These are phyloP conservation scores for Sphyrna mokarran DNA, from an alignment of 2,113 vertebrate genomes.

Conservation along the genomic window DNA sequence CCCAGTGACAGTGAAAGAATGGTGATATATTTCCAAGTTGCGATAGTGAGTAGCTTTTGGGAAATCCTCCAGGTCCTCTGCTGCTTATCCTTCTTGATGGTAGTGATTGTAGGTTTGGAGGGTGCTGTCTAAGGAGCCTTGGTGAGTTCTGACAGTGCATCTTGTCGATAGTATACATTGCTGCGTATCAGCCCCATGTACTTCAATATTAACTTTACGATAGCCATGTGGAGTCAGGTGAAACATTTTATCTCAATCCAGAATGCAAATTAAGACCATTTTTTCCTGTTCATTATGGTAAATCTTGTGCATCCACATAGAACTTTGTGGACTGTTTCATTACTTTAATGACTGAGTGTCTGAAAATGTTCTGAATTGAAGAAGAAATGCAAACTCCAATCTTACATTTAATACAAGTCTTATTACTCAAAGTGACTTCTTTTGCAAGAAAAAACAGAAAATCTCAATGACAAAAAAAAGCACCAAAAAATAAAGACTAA, in stretches of 20 bases:
- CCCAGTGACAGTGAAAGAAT: no score
- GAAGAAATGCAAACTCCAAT: neutral
- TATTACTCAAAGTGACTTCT: neutral
- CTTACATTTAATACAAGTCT: neutral
- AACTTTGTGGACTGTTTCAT: neutral
- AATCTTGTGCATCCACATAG: neutral
- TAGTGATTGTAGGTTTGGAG: no score
- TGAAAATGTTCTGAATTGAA: neutral
- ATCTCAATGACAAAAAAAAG: neutral
- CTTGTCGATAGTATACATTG: no score
- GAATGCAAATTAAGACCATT: neutral
- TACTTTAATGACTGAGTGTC: neutral
- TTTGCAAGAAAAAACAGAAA: neutral
- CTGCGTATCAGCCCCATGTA: neutral
- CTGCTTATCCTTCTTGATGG: no score
- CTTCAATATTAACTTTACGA: neutral
- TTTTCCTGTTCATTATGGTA: neutral
- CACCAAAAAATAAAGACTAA: neutral
- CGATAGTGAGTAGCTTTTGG: no score
- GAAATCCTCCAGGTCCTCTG: no score
- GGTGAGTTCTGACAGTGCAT: no score
- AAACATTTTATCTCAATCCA: neutral
- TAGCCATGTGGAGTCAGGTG: neutral
- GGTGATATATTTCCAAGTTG: no score
- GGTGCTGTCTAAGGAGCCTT: no score